phyloP scores from a whole-genome alignment of 1,140 invertebrate genomes.

The Polyergus mexicanus region DNA sequence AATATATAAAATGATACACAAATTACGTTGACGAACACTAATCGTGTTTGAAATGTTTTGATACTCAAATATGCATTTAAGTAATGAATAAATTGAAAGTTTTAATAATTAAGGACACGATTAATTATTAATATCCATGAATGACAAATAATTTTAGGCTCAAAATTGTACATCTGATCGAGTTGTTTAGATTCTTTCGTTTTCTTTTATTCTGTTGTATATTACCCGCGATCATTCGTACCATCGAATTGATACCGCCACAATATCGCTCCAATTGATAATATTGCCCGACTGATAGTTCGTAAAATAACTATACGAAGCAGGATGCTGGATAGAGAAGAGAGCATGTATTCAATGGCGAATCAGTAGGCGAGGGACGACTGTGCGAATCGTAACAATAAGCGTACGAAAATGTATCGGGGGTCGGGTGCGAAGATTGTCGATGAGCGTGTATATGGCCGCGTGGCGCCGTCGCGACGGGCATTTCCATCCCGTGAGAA shows the following conservation, averaged over 20 bases:
- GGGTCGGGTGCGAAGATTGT: conserved; percentile 44
- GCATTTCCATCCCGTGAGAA: conserved; percentile 14
- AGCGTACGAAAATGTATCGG: conserved; percentile 53
- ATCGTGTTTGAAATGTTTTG: not conserved
- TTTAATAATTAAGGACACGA: not conserved
- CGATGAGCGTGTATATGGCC: conserved; percentile 31
- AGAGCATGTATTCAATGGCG: conserved; percentile 1
- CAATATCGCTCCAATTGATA: not conserved
- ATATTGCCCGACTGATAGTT: not conserved
- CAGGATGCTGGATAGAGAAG: not conserved
- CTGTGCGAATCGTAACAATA: conserved; percentile 50
- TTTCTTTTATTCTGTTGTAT: not conserved
- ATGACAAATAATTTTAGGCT: not conserved
- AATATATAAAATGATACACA: not conserved
- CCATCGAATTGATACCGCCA: not conserved
- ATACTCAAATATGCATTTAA: not conserved
- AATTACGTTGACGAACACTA: not conserved
- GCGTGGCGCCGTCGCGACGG: conserved; percentile 62
- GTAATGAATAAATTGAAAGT: not conserved
- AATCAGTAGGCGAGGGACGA: conserved; percentile 4
- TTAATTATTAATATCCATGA: not conserved
- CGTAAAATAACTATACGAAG: not conserved
- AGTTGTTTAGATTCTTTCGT: not conserved
- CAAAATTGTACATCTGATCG: not conserved
- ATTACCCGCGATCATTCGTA: not conserved